phyloP scores from a whole-genome alignment of 2,888 invertebrate species.

The Drymonia ruficornis region DNA sequence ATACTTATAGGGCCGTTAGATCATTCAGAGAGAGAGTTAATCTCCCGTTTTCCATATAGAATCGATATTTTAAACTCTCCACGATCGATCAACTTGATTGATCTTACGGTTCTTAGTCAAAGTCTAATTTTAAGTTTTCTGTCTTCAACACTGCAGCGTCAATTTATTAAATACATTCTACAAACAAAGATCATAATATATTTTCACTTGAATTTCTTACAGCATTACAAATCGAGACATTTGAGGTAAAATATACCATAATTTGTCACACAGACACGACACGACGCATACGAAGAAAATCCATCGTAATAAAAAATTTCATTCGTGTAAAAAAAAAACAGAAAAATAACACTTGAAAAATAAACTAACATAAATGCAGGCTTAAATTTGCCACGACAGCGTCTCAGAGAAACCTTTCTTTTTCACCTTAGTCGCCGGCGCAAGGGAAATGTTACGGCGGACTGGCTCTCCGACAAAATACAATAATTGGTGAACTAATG shows the following conservation, averaged over 20 bases:
- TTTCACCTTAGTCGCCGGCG: constrained; percentile 48
- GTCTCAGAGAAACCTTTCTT: constrained; percentile 69
- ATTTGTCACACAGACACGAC: constrained; percentile 11
- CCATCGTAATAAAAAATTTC: constrained; percentile 20
- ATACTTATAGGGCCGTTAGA: too few species aligned
- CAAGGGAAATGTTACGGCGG: constrained; percentile 25
- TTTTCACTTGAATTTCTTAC: background rate
- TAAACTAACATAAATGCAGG: constrained; percentile 76
- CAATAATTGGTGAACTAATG: too few species aligned
- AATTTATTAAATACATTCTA: background rate
- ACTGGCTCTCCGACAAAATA: background rate
- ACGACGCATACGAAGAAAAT: constrained; percentile 19
- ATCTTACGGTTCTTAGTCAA: too few species aligned
- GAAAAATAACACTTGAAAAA: constrained; percentile 69
- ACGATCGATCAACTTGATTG: too few species aligned
- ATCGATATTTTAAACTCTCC: too few species aligned
- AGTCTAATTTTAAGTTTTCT: background rate
- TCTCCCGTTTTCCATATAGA: too few species aligned
- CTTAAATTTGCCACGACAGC: constrained; percentile 67
- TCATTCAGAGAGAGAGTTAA: too few species aligned
- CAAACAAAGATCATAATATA: background rate
- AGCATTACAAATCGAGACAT: background rate
- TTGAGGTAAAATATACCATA: background rate
- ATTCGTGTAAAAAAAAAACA: constrained; percentile 16
- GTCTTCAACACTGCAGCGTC: background rate